Base-by-base conservation (phyloP, 2,888 invertebrate species). In the Heteromurus nitidus region DNA sequence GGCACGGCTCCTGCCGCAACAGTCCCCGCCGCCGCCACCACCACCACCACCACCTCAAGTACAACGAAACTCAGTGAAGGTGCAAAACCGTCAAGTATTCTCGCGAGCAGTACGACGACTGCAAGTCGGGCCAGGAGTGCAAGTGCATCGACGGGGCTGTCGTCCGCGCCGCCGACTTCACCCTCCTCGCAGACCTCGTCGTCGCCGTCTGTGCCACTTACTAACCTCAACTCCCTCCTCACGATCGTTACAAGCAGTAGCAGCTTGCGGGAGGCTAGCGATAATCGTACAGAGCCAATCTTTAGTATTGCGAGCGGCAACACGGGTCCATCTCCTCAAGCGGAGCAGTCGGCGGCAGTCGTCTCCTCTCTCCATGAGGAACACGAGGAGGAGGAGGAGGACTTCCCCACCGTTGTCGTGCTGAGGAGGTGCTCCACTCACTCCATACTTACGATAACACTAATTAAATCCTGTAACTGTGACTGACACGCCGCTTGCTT, bases 1-100 rank as follows among this genome's bases (percentile, higher is more conserved):
- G 89, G 84, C 53, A 62, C 88, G 62, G 72, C 74, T 82, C 89
- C 89, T 3, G n/a, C 47, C n/a, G 11, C n/a, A 36, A 36, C 13
- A 36, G 5, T 36, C 47, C n/a, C 62, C n/a, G 30, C 20, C 2
- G 26, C 26, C 58, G 3, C 58, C 24, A 28, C 58, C 58, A 58
- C 58, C 16, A 11, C 55, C 3, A 28, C 30, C 42, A 67, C 67
- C 26, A 84, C 50, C 22, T 26, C 72, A 44, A 62, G 44, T 26
- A 16, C 73, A 20, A 58, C 70, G 30, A 62, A 44, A 31, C 62
- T 30, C 30, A 31, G 18, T 7, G 53, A 42, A 28, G 30, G n/a
- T 30, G 60, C 55, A 9, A 31, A 60, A n/a, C 31, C 60, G 1
- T 5, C 60, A 60, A 60, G 55, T 55, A 55, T 55, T 55, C 11